Conservation (phyloP, 2,888 invertebrate species). For the Trachelus tabidus region DNA sequence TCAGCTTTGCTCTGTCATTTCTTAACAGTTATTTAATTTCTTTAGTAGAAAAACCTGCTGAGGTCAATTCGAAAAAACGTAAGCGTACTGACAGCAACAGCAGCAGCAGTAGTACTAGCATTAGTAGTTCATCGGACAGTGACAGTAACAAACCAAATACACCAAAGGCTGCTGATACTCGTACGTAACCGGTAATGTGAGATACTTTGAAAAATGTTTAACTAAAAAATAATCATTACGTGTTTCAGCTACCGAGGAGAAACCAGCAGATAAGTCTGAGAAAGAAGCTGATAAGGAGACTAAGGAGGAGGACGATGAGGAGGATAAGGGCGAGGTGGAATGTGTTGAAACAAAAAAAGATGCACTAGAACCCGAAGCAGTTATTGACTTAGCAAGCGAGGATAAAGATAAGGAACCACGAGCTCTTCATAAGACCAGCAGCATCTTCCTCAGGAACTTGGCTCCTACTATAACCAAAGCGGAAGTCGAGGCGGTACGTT, state of each 20-base stretch:
- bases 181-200: neutral
- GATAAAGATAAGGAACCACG: constrained; percentile 70
- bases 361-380: constrained; percentile 60
- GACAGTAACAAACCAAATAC: constrained; percentile 67
- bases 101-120: constrained; percentile 67
- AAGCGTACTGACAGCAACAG: constrained; percentile 70
- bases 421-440: constrained; percentile 93
- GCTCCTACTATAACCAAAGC: constrained; percentile 96
- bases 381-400: constrained; percentile 62
- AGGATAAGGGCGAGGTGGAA: constrained; percentile 53
- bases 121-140: constrained; percentile 63
- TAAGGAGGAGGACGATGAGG: constrained; percentile 51
- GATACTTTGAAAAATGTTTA: constrained; percentile 11
- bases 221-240: constrained; percentile 6
- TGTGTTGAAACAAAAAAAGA: constrained; percentile 68
- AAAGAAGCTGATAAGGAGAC: constrained; percentile 49
- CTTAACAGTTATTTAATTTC: neutral
- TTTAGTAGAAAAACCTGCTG: constrained; percentile 61
- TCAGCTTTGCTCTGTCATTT: neutral
- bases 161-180: constrained; percentile 48
- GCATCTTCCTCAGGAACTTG: constrained; percentile 95
- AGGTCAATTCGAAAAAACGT: constrained; percentile 66
- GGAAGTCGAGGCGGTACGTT: constrained; percentile 92
- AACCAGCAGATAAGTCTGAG: constrained; percentile 52
- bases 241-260: constrained; percentile 31